phyloP scores from a whole-genome alignment of 2,113 vertebrate species.

The Shinisaurus crocodilurus region DNA sequence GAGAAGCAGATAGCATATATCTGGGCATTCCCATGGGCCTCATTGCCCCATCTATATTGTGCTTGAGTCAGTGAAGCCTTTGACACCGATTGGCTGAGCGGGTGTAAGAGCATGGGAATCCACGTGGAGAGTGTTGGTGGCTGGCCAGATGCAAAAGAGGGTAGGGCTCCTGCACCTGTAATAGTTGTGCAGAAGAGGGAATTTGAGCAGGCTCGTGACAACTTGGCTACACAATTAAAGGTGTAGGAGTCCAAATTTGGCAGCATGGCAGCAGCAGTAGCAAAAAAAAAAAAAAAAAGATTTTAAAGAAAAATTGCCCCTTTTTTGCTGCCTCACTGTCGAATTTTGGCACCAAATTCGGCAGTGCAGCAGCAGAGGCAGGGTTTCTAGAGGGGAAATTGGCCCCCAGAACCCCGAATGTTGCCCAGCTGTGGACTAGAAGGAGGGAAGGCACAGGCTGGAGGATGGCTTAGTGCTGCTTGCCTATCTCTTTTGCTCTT shows the following conservation, averaged over 20 bases:
- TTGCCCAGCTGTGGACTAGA: too few relatives aligned
- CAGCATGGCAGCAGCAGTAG: too few relatives aligned
- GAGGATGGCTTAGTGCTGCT: not conserved
- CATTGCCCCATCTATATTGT: not conserved
- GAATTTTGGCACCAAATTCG: too few relatives aligned
- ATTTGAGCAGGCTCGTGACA: not conserved
- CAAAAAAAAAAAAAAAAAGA: too few relatives aligned
- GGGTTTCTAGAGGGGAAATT: too few relatives aligned
- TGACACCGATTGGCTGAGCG: not conserved
- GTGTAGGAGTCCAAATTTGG: too few relatives aligned
- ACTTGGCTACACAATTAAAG: too few relatives aligned
- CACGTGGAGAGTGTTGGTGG: not conserved
- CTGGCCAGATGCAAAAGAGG: not conserved
- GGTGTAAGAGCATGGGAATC: not conserved
- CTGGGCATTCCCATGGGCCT: too few relatives aligned
- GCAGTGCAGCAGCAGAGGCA: too few relatives aligned
- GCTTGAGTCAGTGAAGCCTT: not conserved
- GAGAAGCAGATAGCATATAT: not conserved
- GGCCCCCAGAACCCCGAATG: too few relatives aligned
- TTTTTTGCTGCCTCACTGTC: too few relatives aligned
- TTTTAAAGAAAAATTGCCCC: too few relatives aligned
- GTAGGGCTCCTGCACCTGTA: not conserved
- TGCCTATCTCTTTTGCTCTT: not conserved
- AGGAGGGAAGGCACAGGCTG: not conserved
- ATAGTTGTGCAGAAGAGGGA: not conserved